Evolutionary conservation across 2,113 vertebrate species (phyloP), one percentile per base, ranked within the genome.

Genomic region (Ciconia boyciana): DNA sequence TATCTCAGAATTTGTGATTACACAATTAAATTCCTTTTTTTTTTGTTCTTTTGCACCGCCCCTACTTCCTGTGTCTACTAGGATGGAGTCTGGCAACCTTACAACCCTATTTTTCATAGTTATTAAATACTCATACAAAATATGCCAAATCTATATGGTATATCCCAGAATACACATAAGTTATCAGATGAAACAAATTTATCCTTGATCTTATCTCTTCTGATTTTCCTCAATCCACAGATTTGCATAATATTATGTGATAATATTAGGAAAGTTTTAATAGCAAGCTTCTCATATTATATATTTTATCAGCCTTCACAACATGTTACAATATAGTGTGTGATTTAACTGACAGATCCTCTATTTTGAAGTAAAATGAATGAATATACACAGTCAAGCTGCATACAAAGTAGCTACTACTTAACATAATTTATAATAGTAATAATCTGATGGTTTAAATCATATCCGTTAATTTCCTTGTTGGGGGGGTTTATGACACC

Each of bases 371-470:
- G 61, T 79, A 74, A 55, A 94, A 90, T 72, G 4, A 85, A 29
- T 36, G 8, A 68, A 71, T 14, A 39, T 69, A 95, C 31, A 36
- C 46, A 43, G 83, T 95, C 34, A 76, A 95, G 28, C 86, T 94
- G 84, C 83, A 81, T 87, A 90, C 39, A 49, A 96, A 95, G 39
- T 91, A 94, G 41, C 76, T 52, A 62, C 15, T 85, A 84, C 32
- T 51, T 72, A 90, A 90, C 87, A 44, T 28, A 94, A 93, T 93
- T 97, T 95, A 92, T 4, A 83, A 96, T 54, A 94, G 48, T 65
- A 97, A 95, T 96, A 97, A 91, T 92, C 80, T 60, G 31, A 25
- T 69, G 85, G 49, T 95, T 95, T 96, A 97, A 97, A 96, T 97
- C 74, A 81, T 89, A 93, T 92, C 87, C 83, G 65, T 96, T 96